Evolutionary conservation across 2,888 invertebrate genomes (phyloP), one percentile per base, ranked within the genome.

Genomic region (Mycalesis mineus): DNA sequence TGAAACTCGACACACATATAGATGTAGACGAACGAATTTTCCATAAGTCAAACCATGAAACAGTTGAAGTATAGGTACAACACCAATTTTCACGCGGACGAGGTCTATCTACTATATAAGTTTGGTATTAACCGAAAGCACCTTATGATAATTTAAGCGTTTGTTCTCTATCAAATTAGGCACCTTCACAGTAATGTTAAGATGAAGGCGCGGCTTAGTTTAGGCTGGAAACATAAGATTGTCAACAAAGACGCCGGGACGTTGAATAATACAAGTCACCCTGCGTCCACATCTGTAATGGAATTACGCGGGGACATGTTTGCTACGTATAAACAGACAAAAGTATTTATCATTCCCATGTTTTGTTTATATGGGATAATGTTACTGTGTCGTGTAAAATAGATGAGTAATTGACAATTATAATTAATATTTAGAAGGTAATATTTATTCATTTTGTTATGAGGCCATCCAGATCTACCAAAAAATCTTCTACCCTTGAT

Each of bases 231-330:
- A 60, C 55, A 62, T 60, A 55, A 62, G 57, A 52, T 54, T 39
- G 57, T 57, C 56, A 57, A 58, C 57, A 60, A 55, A 57, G 37
- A 60, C 53, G 54, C 49, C n/a, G 41, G 40, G 65, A 63, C 63
- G 47, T 63, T 69, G 65, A 66, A 65, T 69, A 67, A 68, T 69
- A 64, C 60, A 65, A 63, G 52, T 62, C 59, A 53, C 63, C 63
- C 65, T 60, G 59, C 61, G 59, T 59, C 58, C 62, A 65, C 61
- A 69, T 68, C 62, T 62, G 62, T 70, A 69, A 70, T 67, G 65
- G 68, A 63, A 67, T 72, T 69, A 70, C 65, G 56, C 59, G 57
- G 65, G 68, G 68, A 64, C 66, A 55, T 70, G 68, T 72, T 72
- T 72, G 69, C 65, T 55, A 65, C 63, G 64, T 66, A 68, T 68